Evolutionary conservation across 2,113 vertebrate genomes (phyloP), one percentile per base, ranked within the genome.

Genomic region (Hylia prasina): DNA sequence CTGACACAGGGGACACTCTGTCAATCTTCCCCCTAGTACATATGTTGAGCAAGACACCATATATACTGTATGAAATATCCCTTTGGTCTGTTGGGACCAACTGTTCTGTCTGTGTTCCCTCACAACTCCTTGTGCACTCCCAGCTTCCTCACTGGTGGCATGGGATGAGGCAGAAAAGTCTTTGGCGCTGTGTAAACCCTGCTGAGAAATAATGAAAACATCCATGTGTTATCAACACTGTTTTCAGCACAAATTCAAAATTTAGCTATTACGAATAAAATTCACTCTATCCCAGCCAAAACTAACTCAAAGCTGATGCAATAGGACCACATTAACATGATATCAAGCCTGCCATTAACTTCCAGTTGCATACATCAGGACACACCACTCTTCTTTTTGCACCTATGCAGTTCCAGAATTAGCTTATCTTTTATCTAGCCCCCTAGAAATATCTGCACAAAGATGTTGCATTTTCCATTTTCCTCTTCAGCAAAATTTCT

Each of bases 21-120:
- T 10, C 40, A 17, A 23, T 54, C 30, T 33, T 22, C 8, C 4
- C 5, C 21, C 22, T 2, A 19, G 4, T 35, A 27, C 25, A 16
- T 16, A 69, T 40, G 21, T 17, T 69, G 25, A 69, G 8, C 8
- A 69, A 69, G 40, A 42, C 30, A n/a, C 19, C 24, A n/a, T 16
- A 47, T 4, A 30, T 11, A 33, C 1, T 14, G 9, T 6, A 27
- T 54, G 47, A 54, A 82, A 54, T 47, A 69, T 35, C 11, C 3
- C 25, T 54, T 27, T 35, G 14, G 7, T 61, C 4, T 25, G 7
- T 13, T 54, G 54, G 21, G 40, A 45, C 37, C 24, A 35, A 2
- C 12, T 31, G 10, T 15, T 18, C 17, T 2, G 0, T 6, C 21
- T 40, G 18, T 63, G 12, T 35, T 7, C 21, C 17, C 15, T 31